Evolutionary conservation across 2,113 vertebrate species (phyloP).

Genomic region (Oplegnathus fasciatus): DNA sequence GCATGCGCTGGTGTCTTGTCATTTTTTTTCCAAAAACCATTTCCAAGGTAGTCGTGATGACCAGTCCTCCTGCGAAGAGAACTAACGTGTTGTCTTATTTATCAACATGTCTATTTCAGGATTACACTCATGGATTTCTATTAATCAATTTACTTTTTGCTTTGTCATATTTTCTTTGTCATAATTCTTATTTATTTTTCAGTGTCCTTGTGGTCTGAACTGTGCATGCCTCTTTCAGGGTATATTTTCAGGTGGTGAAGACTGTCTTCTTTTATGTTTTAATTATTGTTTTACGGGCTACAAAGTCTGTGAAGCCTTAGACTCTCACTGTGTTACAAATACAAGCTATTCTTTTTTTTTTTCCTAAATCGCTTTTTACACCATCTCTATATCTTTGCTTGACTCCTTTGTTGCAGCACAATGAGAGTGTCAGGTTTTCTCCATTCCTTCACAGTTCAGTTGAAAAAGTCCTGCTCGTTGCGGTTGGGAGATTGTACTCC

Average conservation of each 20-base stretch:
- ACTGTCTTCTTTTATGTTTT: conserved; percentile 48
- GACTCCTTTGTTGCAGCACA: conserved; percentile 55
- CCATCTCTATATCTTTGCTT: conserved; percentile 14
- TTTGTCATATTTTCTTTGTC: conserved; percentile 77
- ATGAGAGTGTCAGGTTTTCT: conserved; percentile 65
- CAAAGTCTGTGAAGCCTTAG: conserved; percentile 51
- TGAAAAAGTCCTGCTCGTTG: conserved; percentile 46
- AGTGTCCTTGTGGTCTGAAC: conserved; percentile 72
- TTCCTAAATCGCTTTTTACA: conserved; percentile 2
- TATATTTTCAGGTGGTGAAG: conserved; percentile 73
- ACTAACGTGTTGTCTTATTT: conserved; percentile 65
- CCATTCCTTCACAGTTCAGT: conserved; percentile 55
- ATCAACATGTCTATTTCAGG: conserved; percentile 80
- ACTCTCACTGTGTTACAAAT: conserved; percentile 68
- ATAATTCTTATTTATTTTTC: conserved; percentile 76
- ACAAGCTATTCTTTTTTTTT: neutral
- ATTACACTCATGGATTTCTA: conserved; percentile 71
- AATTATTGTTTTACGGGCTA: conserved; percentile 16
- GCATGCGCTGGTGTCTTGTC: conserved; percentile 81
- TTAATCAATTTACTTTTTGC: conserved; percentile 70
- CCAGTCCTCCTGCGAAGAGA: conserved; percentile 60
- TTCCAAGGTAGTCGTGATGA: conserved; percentile 66
- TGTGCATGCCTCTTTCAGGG: conserved; percentile 76
- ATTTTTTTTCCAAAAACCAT: conserved; percentile 59
- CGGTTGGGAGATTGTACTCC: conserved; percentile 38